These are phyloP conservation scores for Eupithecia inturbata DNA, from an alignment of 2,888 invertebrate species.

Conservation along the genomic window DNA sequence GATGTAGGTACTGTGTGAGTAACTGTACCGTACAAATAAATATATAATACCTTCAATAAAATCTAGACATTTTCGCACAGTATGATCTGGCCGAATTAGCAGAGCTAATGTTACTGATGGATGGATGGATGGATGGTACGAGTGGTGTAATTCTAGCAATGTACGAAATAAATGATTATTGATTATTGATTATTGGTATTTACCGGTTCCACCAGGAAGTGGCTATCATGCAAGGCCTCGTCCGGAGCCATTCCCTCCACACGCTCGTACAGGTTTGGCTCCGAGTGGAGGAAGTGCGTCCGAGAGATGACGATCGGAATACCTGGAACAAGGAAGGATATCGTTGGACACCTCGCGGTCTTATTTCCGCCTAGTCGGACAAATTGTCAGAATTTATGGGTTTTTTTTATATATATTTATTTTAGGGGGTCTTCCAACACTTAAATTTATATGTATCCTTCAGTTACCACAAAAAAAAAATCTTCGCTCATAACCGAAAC, in stretches of 20 bases:
- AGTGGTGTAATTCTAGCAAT: too few relatives aligned
- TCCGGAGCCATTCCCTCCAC: constrained; percentile 86
- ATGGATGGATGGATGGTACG: too few relatives aligned
- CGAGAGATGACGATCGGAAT: constrained; percentile 88
- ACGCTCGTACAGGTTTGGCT: constrained; percentile 81
- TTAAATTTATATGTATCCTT: too few relatives aligned
- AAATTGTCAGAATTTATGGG: not conserved
- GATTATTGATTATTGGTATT: too few relatives aligned
- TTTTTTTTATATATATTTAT: not conserved
- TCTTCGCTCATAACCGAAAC: too few relatives aligned
- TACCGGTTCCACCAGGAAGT: constrained; percentile 86
- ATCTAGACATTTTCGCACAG: not conserved
- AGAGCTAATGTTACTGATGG: not conserved
- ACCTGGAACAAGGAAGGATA: constrained; percentile 66
- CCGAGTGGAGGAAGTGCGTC: constrained; percentile 85
- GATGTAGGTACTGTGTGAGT: too few relatives aligned
- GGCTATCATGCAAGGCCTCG: constrained; percentile 60
- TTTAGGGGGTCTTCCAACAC: too few relatives aligned
- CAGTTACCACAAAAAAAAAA: too few relatives aligned
- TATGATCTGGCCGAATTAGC: not conserved
- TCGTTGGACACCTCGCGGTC: not conserved
- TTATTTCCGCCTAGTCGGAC: not conserved
- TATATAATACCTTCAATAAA: too few relatives aligned
- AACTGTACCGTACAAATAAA: not conserved
- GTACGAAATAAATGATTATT: too few relatives aligned